Percentiles rank a stretch among this genome's conserved stretches.
Conservation (phyloP, 1,140 invertebrate genomes). For the Cydia fagiglandana region DNA sequence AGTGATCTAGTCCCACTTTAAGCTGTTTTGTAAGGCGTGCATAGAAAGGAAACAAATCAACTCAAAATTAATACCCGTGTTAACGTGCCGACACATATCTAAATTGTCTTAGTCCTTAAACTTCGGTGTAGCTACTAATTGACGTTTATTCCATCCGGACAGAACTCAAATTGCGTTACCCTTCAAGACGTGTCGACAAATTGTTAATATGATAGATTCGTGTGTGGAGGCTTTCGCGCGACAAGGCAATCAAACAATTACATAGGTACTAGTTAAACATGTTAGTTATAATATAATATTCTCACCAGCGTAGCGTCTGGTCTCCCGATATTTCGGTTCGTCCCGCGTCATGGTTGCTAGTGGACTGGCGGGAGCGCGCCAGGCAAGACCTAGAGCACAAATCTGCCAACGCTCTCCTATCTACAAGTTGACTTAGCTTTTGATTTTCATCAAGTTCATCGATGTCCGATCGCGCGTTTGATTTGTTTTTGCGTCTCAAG, state of each 20-base stretch:
- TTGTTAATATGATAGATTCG: background rate
- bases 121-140: too few species aligned
- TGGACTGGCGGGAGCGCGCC: slow-evolving; percentile 15
- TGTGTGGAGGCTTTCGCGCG: background rate
- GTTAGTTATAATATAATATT: slow-evolving; percentile 20
- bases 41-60: too few species aligned
- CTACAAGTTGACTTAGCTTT: slow-evolving; percentile 23
- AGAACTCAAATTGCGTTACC: background rate
- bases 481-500: slow-evolving; percentile 23
- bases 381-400: slow-evolving; percentile 24
- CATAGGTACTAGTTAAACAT: background rate
- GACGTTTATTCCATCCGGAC: background rate
- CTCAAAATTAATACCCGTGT: too few species aligned
- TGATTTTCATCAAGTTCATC: slow-evolving; percentile 31
- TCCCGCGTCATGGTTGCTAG: slow-evolving; percentile 24
- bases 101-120: too few species aligned
- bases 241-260: background rate
- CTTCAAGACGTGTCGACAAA: background rate
- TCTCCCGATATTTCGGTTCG: slow-evolving; percentile 28
- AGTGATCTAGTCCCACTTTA: too few species aligned
- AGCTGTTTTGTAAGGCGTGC: too few species aligned
- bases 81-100: too few species aligned
- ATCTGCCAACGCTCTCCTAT: slow-evolving; percentile 31
- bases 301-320: slow-evolving; percentile 23
- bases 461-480: slow-evolving; percentile 12